These are phyloP conservation scores for Phylloscopus collybita DNA, from an alignment of 2,797 vertebrate genomes.

Conservation along the genomic window DNA sequence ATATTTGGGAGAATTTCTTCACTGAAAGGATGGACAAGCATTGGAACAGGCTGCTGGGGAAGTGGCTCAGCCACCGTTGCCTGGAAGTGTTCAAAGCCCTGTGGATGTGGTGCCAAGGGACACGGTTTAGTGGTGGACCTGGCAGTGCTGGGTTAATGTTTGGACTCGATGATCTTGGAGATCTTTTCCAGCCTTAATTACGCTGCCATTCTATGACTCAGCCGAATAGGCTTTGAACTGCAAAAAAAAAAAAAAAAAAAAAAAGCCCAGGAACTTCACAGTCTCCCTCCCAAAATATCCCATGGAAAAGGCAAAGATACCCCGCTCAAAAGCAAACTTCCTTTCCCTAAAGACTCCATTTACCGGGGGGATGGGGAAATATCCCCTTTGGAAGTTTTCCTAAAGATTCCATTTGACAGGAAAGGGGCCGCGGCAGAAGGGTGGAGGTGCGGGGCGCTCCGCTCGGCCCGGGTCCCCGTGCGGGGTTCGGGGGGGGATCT, in stretches of 20 bases:
- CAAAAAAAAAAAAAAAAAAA: no score
- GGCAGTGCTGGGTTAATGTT: not conserved
- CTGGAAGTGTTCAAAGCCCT: not conserved
- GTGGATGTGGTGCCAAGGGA: not conserved
- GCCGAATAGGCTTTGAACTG: not conserved
- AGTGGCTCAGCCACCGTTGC: rapidly evolving
- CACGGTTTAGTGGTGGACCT: not conserved
- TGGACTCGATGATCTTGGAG: not conserved
- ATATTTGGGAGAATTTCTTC: not conserved
- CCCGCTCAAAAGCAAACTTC: not conserved
- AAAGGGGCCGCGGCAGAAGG: no score
- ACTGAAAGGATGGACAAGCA: not conserved
- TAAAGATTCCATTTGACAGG: not conserved
- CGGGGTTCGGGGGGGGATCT: no score
- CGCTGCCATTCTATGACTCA: not conserved
- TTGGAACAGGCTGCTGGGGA: not conserved
- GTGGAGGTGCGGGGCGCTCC: no score
- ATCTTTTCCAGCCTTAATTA: not conserved
- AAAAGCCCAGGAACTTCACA: not conserved
- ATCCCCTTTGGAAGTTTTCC: not conserved
- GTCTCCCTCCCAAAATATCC: not conserved
- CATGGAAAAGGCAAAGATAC: not conserved
- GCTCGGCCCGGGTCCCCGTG: not conserved
- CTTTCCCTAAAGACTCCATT: not conserved
- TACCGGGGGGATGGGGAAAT: no score